Evolutionary conservation across 2,888 invertebrate genomes (phyloP).

Genomic region (Villa cingulata): DNA sequence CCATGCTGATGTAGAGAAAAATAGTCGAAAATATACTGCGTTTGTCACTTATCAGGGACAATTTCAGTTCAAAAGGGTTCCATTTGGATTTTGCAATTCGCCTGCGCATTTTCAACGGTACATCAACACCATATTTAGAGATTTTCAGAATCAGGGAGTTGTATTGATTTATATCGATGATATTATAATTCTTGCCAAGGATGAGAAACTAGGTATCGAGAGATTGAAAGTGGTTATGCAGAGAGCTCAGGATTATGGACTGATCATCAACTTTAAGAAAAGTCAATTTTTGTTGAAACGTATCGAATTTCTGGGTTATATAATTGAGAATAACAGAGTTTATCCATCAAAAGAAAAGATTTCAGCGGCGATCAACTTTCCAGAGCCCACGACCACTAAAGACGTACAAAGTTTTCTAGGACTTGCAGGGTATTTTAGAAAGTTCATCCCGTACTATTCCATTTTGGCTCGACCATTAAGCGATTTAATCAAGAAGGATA

Average conservation of each 20-base stretch:
- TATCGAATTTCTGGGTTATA: constrained; percentile 7
- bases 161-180: constrained; percentile 1
- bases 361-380: constrained; percentile 11
- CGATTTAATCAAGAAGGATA: constrained; percentile 13
- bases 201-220: not conserved
- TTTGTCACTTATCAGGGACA: not conserved
- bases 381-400: constrained; percentile 5
- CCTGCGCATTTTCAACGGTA: constrained; percentile 20
- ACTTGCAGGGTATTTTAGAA: constrained; percentile 13
- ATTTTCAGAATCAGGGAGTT: not conserved
- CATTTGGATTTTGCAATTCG: constrained; percentile 27
- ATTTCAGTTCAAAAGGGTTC: constrained; percentile 20
- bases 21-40: no score
- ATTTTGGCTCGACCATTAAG: constrained; percentile 22
- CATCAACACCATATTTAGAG: no score
- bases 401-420: constrained; percentile 11
- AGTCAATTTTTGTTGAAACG: not conserved
- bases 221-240: not conserved
- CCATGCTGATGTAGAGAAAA: no score
- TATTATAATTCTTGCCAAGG: not conserved
- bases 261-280: constrained; percentile 8
- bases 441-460: constrained; percentile 20
- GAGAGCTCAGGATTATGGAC: not conserved
- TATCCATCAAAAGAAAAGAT: constrained; percentile 6
- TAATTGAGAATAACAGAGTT: constrained; percentile 1